phyloP scores from a whole-genome alignment of 2,113 vertebrate species.

The Dicentrarchus labrax region DNA sequence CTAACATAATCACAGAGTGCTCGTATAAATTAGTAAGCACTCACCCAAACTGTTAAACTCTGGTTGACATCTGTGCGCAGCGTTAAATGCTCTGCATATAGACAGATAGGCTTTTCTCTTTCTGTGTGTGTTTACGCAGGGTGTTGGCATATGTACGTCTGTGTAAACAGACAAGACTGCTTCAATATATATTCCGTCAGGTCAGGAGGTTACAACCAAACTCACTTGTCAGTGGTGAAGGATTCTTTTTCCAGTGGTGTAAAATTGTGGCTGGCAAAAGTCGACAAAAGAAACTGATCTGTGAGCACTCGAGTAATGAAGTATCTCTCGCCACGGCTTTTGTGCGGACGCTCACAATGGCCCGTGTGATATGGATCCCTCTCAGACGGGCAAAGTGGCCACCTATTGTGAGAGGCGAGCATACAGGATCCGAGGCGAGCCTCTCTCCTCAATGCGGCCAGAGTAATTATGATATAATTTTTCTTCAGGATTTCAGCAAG shows the following conservation, averaged over 20 bases:
- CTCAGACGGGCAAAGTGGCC: constrained; percentile 70
- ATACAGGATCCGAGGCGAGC: constrained; percentile 40
- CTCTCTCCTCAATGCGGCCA: constrained; percentile 43
- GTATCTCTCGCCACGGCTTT: constrained; percentile 61
- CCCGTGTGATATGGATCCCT: constrained; percentile 74
- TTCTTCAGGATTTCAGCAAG: constrained; percentile 69
- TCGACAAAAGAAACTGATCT: constrained; percentile 64
- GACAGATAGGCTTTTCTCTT: constrained; percentile 57
- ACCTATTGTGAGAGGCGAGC: constrained; percentile 60
- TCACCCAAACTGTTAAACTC: constrained; percentile 75
- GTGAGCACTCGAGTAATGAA: constrained; percentile 55
- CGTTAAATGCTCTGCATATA: constrained; percentile 62
- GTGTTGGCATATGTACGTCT: constrained; percentile 61
- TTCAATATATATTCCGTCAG: constrained; percentile 20
- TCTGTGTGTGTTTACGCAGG: constrained; percentile 68
- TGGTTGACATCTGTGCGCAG: constrained; percentile 64
- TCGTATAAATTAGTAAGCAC: constrained; percentile 73
- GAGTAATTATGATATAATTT: constrained; percentile 78
- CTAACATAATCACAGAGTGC: constrained; percentile 69
- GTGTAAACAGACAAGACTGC: constrained; percentile 55
- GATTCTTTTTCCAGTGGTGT: constrained; percentile 24
- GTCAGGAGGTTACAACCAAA: constrained; percentile 56
- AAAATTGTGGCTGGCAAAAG: constrained; percentile 40
- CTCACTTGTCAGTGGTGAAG: constrained; percentile 36
- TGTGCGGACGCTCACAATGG: constrained; percentile 64